Evolutionary conservation across 1,140 invertebrate genomes (phyloP), one percentile per base, ranked within the genome.

Genomic region (Anagrus nilaparvatae): DNA sequence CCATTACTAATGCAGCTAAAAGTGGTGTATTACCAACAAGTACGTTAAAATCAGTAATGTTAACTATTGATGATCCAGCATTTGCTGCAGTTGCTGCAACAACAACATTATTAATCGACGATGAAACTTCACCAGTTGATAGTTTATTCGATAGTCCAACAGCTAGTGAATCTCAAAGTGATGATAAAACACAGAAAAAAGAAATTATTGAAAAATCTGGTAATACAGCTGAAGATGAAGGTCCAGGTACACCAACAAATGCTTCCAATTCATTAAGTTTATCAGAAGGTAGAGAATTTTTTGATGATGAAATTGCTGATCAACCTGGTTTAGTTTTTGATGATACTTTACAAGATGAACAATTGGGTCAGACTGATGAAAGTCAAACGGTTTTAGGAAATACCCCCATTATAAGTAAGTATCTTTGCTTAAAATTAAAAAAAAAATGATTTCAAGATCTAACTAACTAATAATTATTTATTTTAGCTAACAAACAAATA

Each of bases 271-370:
- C 83, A 1, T 59, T 85, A 2, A 82, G 79, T 5, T 60, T 84
- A 12, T 82, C 81, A 0, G 75, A 84, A 40, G 76, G 74, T 5
- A 75, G 79, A 44, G 77, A 78, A 32, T 76, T 86, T 29, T 85
- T 87, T 46, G 88, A 92, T 55, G 88, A 92, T 52, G 88, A 92
- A 62, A 91, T 91, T 33, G 84, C 84, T 9, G 88, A 92, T 64
- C 88, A 92, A 58, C 88, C 88, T 8, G 86, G 79, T 0, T 62
- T 92, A 35, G 72, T 85, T 3, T 87, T 88, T 56, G 75, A 81
- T 55, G 78, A 80, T 60, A 71, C 72, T 0, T 27, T 63, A 9
- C 61, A 60, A 10, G 54, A 47, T 4, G 55, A 46, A 4, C 49
- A 60, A 20, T 59, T 58, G 35, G 47, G 47, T 3, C 53, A 59